These are phyloP conservation scores for Agapostemon virescens DNA, from an alignment of 2,888 invertebrate genomes.

Conservation along the genomic window DNA sequence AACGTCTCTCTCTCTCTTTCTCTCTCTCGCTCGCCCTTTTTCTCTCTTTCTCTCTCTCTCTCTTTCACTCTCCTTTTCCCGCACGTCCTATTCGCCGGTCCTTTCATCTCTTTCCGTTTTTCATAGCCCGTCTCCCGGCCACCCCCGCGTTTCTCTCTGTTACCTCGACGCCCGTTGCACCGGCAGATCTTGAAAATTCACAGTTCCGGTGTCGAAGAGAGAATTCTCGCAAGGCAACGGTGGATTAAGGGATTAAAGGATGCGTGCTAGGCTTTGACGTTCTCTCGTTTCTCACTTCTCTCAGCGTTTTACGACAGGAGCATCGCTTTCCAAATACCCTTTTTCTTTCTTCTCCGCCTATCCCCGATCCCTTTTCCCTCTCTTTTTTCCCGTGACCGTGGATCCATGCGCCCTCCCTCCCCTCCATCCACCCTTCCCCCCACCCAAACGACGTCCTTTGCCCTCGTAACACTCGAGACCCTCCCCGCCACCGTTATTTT, in stretches of 20 bases:
- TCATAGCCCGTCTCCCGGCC: background rate
- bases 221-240: constrained; percentile 62
- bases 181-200: constrained; percentile 64
- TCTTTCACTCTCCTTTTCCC: background rate
- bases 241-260: constrained; percentile 71
- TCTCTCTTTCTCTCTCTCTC: background rate
- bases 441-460: constrained; percentile 13
- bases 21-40: no score
- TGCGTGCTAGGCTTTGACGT: constrained; percentile 61
- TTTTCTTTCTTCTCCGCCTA: constrained; percentile 45
- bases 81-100: background rate
- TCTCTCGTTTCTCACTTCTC: constrained; percentile 57
- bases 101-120: constrained; percentile 12
- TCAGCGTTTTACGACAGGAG: constrained; percentile 58
- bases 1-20: constrained; percentile 44
- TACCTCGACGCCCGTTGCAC: constrained; percentile 37
- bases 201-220: constrained; percentile 60
- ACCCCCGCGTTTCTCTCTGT: constrained; percentile 1
- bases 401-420: background rate
- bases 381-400: constrained; percentile 23
- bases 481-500: constrained; percentile 48
- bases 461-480: constrained; percentile 45
- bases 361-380: constrained; percentile 24
- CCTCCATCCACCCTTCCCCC: no score
- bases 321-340: constrained; percentile 61